Evolutionary conservation across 1,140 invertebrate species (phyloP).

Genomic region (Venturia canescens): DNA sequence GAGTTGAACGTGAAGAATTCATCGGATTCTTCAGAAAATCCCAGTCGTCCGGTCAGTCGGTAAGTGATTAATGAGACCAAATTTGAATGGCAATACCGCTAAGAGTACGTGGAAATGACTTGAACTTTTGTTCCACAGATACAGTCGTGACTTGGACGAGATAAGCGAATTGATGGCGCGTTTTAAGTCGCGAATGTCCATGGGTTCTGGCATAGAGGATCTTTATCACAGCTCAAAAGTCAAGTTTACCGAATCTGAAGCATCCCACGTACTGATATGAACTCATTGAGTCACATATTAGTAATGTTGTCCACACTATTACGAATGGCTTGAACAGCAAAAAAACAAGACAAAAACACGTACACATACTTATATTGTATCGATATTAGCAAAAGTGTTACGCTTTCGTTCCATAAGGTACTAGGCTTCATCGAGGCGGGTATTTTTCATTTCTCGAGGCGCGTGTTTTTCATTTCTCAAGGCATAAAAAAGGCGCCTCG

Average conservation of each 20-base stretch:
- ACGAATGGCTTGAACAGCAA: not conserved
- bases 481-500: slow-evolving; percentile 1
- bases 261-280: slow-evolving; percentile 69
- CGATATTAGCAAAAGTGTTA: slow-evolving; percentile 35
- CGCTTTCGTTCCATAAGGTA: slow-evolving; percentile 42
- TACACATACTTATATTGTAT: slow-evolving; percentile 26
- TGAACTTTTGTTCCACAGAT: slow-evolving; percentile 67
- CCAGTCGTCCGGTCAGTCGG: slow-evolving; percentile 76
- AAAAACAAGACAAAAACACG: slow-evolving; percentile 3
- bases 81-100: too few relatives aligned
- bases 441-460: slow-evolving; percentile 30
- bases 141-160: slow-evolving; percentile 78
- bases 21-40: slow-evolving; percentile 73
- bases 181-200: slow-evolving; percentile 77
- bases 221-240: slow-evolving; percentile 69
- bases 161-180: slow-evolving; percentile 77
- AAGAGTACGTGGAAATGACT: slow-evolving; percentile 39
- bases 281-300: slow-evolving; percentile 34
- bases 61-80: slow-evolving; percentile 56
- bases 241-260: slow-evolving; percentile 69
- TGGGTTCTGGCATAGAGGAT: slow-evolving; percentile 72
- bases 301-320: slow-evolving; percentile 21
- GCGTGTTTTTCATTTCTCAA: too few relatives aligned
- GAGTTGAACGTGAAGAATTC: slow-evolving; percentile 74
- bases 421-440: slow-evolving; percentile 29